These are phyloP conservation scores for Danio aesculapii DNA, from an alignment of 2,797 vertebrate species.

Conservation along the genomic window DNA sequence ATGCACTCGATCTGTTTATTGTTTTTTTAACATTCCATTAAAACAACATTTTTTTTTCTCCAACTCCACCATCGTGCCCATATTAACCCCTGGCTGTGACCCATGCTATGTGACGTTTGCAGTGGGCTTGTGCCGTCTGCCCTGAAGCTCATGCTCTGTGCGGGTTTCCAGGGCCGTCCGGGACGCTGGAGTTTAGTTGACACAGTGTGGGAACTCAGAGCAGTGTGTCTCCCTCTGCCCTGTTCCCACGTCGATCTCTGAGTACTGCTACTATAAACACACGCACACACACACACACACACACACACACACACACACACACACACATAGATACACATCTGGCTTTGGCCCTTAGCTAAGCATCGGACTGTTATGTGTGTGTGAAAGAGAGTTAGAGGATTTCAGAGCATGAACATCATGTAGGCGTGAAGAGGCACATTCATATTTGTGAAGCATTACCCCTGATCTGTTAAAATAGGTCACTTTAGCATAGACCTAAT, in stretches of 20 bases:
- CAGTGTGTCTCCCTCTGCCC: slow-evolving; percentile 47
- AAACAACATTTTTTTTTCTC: too few relatives aligned
- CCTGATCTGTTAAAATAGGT: slow-evolving; percentile 13
- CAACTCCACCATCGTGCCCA: not conserved
- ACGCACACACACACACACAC: slow-evolving; percentile 22
- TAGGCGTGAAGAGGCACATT: slow-evolving; percentile 35
- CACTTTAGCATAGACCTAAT: slow-evolving; percentile 1
- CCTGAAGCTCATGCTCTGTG: slow-evolving; percentile 14
- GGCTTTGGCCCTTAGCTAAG: not conserved
- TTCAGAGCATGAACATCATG: slow-evolving; percentile 43
- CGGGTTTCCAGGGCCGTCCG: slow-evolving; percentile 14
- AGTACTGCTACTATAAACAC: slow-evolving; percentile 43
- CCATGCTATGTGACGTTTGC: slow-evolving; percentile 8
- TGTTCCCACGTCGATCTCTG: slow-evolving; percentile 60
- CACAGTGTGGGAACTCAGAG: slow-evolving; percentile 63
- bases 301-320: slow-evolving; percentile 1
- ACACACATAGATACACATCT: slow-evolving; percentile 37
- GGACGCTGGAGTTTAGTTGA: slow-evolving; percentile 38
- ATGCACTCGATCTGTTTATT: too few relatives aligned
- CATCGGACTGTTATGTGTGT: slow-evolving; percentile 8
- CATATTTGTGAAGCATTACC: slow-evolving; percentile 37
- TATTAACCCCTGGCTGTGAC: slow-evolving; percentile 11
- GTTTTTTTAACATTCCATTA: too few relatives aligned
- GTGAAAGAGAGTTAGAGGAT: slow-evolving; percentile 27
- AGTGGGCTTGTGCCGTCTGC: not conserved